Conservation (phyloP, 2,888 invertebrate species). For the Hyppa rectilinea region DNA sequence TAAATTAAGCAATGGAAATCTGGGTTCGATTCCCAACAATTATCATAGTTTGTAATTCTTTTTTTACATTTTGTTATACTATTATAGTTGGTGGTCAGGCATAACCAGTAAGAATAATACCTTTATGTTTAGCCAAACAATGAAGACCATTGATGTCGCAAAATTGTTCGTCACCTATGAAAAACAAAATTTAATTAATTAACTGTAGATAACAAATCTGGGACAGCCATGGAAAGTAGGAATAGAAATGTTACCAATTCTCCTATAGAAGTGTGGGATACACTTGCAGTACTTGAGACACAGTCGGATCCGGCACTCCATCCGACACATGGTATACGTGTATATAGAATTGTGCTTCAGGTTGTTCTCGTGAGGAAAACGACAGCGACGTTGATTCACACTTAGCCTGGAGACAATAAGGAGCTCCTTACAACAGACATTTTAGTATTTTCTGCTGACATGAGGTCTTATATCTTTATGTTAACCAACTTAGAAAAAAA, state of each 20-base stretch:
- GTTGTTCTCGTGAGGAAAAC: constrained; percentile 92
- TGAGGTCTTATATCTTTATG: too few species aligned
- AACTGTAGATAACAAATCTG: too few species aligned
- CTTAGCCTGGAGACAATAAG: constrained; percentile 83
- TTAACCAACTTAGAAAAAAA: neutral
- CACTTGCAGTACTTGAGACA: constrained; percentile 92
- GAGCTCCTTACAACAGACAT: neutral
- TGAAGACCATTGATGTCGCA: constrained; percentile 92
- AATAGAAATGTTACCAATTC: constrained; percentile 85
- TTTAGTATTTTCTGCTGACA: neutral
- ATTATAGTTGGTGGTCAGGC: too few species aligned
- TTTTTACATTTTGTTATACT: too few species aligned
- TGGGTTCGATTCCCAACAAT: too few species aligned
- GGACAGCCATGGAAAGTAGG: neutral
- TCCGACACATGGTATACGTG: constrained; percentile 92
- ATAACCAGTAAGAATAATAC: too few species aligned
- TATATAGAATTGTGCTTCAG: constrained; percentile 93
- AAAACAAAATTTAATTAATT: neutral
- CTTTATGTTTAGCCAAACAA: constrained; percentile 91
- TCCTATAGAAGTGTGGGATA: constrained; percentile 94
- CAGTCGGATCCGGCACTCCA: constrained; percentile 93
- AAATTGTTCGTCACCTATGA: constrained; percentile 88
- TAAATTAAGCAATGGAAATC: too few species aligned
- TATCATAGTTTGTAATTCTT: too few species aligned
- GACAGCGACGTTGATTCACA: constrained; percentile 93